phyloP scores from a whole-genome alignment of 35 echinoderm and acorn worm genomes.

The Nesometra sesokonis region DNA sequence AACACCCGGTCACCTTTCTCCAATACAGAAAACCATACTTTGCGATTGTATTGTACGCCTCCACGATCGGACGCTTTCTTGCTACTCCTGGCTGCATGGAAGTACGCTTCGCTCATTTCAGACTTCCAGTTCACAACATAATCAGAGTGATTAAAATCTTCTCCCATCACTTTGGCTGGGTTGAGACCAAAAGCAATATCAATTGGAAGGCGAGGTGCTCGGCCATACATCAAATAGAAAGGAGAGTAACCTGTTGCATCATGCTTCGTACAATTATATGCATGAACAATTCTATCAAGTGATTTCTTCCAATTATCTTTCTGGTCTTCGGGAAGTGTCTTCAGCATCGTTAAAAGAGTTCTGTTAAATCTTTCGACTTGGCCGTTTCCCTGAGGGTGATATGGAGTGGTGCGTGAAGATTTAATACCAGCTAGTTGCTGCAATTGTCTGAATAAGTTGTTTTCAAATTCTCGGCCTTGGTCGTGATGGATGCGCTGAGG shows the following conservation, averaged over 20 bases:
- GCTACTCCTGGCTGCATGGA: conserved; percentile 1
- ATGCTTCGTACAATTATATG: conserved; percentile 59
- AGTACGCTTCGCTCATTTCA: conserved; percentile 39
- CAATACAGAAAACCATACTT: background rate
- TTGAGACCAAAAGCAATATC: conserved; percentile 52
- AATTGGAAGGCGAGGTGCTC: conserved; percentile 41
- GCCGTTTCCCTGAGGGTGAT: conserved; percentile 44
- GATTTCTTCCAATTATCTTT: conserved; percentile 31
- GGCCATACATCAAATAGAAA: conserved; percentile 54
- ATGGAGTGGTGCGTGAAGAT: conserved; percentile 53
- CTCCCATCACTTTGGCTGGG: background rate
- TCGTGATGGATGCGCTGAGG: conserved; percentile 30
- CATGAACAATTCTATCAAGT: conserved; percentile 55
- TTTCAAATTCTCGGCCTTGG: conserved; percentile 40
- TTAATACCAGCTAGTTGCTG: conserved; percentile 14
- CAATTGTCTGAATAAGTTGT: conserved; percentile 15
- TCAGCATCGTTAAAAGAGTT: conserved; percentile 21
- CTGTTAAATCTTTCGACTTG: conserved; percentile 37
- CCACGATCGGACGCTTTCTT: background rate
- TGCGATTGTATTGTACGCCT: background rate
- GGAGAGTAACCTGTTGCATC: conserved; percentile 55
- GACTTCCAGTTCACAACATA: conserved; percentile 51
- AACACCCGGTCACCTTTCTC: conserved; percentile 37
- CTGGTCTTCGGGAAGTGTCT: conserved; percentile 13
- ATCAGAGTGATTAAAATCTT: background rate